Evolutionary conservation across 2,113 vertebrate genomes (phyloP).

Genomic region (Todiramphus saurophagus): DNA sequence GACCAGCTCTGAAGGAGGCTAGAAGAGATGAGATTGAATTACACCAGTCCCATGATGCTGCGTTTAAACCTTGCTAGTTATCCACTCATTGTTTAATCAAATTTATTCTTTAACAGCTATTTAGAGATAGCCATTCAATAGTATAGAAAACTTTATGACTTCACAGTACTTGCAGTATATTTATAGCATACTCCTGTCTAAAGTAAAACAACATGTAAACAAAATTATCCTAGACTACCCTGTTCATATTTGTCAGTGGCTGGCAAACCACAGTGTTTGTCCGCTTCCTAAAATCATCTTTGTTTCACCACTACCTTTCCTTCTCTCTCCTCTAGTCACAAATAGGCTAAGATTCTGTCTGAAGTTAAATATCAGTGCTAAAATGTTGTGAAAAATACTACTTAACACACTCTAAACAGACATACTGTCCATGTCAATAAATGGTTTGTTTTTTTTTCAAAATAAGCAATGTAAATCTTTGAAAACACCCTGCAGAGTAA

Average conservation of each 20-base stretch:
- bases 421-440: neutral
- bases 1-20: neutral
- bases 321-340: constrained; percentile 3
- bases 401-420: neutral
- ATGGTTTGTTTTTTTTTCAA: neutral
- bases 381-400: constrained; percentile 5
- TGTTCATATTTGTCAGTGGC: constrained; percentile 12
- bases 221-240: constrained; percentile 22
- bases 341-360: neutral
- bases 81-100: neutral
- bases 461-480: neutral
- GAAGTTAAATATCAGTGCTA: neutral
- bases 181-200: constrained; percentile 15
- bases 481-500: constrained; percentile 2
- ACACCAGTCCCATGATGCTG: neutral
- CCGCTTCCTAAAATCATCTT: constrained; percentile 16
- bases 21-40: rapidly evolving
- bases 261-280: constrained; percentile 54
- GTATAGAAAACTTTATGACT: constrained; percentile 15
- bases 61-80: neutral
- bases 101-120: neutral
- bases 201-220: constrained; percentile 27
- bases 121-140: neutral
- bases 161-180: constrained; percentile 16
- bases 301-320: constrained; percentile 40